Base-by-base conservation (phyloP, 1,140 invertebrate species). In the Drosophila serrata region DNA sequence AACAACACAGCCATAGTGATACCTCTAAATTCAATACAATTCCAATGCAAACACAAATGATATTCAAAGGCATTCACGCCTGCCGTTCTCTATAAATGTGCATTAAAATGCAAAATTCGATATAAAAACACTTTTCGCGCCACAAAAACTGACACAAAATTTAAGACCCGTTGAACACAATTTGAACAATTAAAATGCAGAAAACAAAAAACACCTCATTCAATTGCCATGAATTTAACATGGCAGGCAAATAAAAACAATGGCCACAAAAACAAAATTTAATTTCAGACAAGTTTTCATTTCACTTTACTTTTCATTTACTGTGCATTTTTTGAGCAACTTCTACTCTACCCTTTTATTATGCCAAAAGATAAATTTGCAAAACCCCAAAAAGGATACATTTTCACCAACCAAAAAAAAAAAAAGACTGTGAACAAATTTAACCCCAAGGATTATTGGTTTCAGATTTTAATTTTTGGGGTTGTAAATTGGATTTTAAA, bases 91-190 rank as follows among this genome's bases (percentile, higher is more conserved):
- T 35, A 76, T 64, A 60, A 76, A 65, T 48, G 33, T 63, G 43
- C 53, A 75, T 46, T 70, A 56, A 70, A 53, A 58, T 74, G 37
- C 69, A 62, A n/a, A n/a, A n/a, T 74, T 62, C 45, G 13, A 55
- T 62, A 74, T 46, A 74, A 74, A 74, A 46, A 74, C 65, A 73
- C 51, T 72, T 58, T 68, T 49, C 42, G 24, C 68, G 22, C 33
- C 56, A 74, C 65, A 72, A 72, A 72, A 72, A 72, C 68, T 49
- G 68, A 59, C 68, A 73, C 68, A 49, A 40, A 73, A 73, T 74
- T 70, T 39, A 69, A 70, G 24, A 29, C 39, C 67, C 13, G 19
- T 27, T 15, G 63, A 42, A 68, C 67, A 55, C 62, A 68, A 56
- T 55, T 45, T 17, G 19, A 57, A 46, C 42, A 35, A 70, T 70